Base-by-base conservation (phyloP, 1,140 invertebrate species). In the Grapholita molesta region DNA sequence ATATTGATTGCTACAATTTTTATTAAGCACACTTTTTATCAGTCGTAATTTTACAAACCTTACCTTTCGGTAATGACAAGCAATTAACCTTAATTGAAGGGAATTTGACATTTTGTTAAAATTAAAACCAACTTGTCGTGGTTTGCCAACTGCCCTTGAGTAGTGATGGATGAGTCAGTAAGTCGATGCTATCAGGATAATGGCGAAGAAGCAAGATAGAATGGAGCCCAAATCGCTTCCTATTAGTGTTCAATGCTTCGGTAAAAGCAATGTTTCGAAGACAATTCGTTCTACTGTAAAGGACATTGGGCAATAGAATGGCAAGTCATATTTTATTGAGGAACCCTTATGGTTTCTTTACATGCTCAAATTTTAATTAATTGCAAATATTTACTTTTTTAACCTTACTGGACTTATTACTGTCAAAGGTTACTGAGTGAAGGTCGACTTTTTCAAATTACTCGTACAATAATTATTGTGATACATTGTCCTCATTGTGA, bases 401-500 rank as follows among this genome's bases (percentile, higher is more conserved):
- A 0, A 15, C 7, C 18, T 48, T 48, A 48, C 7, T 21, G 18
- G 42, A 30, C 25, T n/a, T 30, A 57, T n/a, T 28, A 61, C 30
- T 30, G 25, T 61, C 55, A 30, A 61, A 61, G 55, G 55, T 61
- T 61, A 61, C 11, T 61, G 30, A 61, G 55, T 61, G 15, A 30
- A 61, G 55, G 55, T 15, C 55, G 15, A 61, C 12, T 61, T 28
- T 52, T 61, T 61, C 25, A 61, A 32, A 61, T 30, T 61, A 30
- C 55, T 28, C 28, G 25, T 61, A 61, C 55, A 32, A 32, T 61
- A 61, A 61, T 61, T 61, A 61, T 61, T 61, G 55, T 61, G 55
- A 61, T 32, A 61, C 55, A 61, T 32, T 61, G 55, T 15, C 25
- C 55, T 61, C 32, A 28, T 32, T 61, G 24, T n/a, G 6, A 18